phyloP scores from a whole-genome alignment of 2,797 vertebrate genomes.

The Rhinichthys osculus region DNA sequence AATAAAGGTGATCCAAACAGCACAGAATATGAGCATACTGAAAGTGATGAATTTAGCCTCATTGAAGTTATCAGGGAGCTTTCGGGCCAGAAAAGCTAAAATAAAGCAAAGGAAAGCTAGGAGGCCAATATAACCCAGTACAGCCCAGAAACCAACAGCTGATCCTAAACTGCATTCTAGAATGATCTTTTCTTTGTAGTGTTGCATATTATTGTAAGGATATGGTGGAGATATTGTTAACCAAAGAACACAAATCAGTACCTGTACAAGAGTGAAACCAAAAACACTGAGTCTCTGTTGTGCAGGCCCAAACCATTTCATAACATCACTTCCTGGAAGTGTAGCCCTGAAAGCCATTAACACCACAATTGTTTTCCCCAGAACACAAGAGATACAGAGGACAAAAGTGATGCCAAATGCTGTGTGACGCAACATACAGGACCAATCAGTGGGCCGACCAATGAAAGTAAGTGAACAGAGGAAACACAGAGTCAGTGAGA shows the following conservation, averaged over 20 bases:
- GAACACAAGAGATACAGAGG: background rate
- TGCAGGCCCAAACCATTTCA: slow-evolving; percentile 75
- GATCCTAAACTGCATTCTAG: slow-evolving; percentile 63
- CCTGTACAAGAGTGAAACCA: slow-evolving; percentile 65
- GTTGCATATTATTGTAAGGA: slow-evolving; percentile 55
- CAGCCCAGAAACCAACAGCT: slow-evolving; percentile 58
- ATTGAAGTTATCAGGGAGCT: slow-evolving; percentile 62
- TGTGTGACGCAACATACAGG: slow-evolving; percentile 67
- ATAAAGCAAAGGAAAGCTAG: slow-evolving; percentile 61
- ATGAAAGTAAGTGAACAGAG: slow-evolving; percentile 75
- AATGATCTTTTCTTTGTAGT: slow-evolving; percentile 60
- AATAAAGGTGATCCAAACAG: background rate
- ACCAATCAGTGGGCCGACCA: slow-evolving; percentile 70
- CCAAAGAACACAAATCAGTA: slow-evolving; percentile 61
- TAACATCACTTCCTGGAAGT: slow-evolving; percentile 70
- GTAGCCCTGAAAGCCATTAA: slow-evolving; percentile 73
- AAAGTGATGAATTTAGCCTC: slow-evolving; percentile 68
- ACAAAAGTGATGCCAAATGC: slow-evolving; percentile 67
- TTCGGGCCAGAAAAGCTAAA: slow-evolving; percentile 49
- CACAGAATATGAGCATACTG: slow-evolving; percentile 59
- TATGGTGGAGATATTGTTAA: slow-evolving; percentile 59
- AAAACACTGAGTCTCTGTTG: slow-evolving; percentile 74
- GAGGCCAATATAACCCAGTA: slow-evolving; percentile 67
- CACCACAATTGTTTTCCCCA: slow-evolving; percentile 68
- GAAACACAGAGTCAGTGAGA: slow-evolving; percentile 74